A percentile compares a stretch with the other conserved stretches of the same genome.
Conservation (phyloP, 1,140 invertebrate species). For the Manduca sexta region DNA sequence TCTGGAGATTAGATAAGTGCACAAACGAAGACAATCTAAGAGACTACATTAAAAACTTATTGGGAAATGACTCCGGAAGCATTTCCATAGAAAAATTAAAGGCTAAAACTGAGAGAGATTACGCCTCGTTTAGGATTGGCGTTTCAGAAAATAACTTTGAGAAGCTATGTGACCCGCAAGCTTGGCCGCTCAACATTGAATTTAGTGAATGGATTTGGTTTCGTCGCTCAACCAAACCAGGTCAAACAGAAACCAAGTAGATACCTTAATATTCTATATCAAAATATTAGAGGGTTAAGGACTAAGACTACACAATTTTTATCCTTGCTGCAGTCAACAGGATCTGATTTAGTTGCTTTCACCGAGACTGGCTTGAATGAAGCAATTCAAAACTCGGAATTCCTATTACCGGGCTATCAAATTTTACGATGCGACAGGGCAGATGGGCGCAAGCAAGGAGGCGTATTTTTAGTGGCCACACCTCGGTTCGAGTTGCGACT, state of each 20-base stretch:
- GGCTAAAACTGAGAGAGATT: neutral
- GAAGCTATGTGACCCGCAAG: neutral
- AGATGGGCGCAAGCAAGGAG: conserved; percentile 14
- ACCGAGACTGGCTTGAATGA: conserved; percentile 7
- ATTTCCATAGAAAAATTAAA: conserved; percentile 5
- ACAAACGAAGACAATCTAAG: conserved; percentile 4
- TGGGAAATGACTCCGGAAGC: conserved; percentile 2
- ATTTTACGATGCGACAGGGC: conserved; percentile 10
- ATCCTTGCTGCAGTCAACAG: neutral
- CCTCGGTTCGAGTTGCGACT: conserved; percentile 3
- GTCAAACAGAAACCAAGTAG: neutral
- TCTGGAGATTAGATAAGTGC: conserved; percentile 8
- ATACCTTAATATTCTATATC: neutral
- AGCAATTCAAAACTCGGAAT: conserved; percentile 2
- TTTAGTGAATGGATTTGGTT: conserved; percentile 7
- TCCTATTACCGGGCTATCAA: conserved; percentile 8
- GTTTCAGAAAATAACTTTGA: neutral
- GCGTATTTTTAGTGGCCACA: conserved; percentile 10
- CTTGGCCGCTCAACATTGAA: conserved; percentile 1
- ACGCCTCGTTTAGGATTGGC: conserved; percentile 1
- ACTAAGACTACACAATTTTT: neutral
- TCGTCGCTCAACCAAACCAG: conserved; percentile 1
- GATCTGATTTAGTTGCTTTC: neutral
- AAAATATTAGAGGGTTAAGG: conserved; percentile 3
- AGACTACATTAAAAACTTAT: conserved; percentile 2